Evolutionary conservation across 2,888 invertebrate species (phyloP), one percentile per base, ranked within the genome.

Genomic region (Hedychridium roseum): DNA sequence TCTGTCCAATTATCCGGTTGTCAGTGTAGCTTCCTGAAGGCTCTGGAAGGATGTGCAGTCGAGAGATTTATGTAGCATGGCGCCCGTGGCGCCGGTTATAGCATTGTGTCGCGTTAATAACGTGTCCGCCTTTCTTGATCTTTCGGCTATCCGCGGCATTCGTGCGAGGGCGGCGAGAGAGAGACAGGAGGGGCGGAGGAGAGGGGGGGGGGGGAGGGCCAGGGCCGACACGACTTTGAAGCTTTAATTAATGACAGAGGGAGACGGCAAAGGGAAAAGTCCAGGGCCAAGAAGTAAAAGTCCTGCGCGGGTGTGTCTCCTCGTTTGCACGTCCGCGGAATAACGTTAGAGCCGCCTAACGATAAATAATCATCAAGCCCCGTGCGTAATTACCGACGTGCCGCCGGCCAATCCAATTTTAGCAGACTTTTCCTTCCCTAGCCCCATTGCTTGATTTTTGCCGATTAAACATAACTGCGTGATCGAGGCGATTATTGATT

Each of bases 71-170:
- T 35, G 41, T 44, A 44, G 30, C 32, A 23, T 41, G 47, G 31
- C 30, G 40, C 43, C 20, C 45, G 42, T 38, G 16, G 34, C 26
- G 47, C 45, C 56, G 57, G 54, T 62, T 64, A 57, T 60, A 57
- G 64, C 65, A 49, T 73, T 73, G 71, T 73, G 73, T 72, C 73
- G 71, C 69, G 71, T 73, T 73, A 73, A 73, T 73, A 73, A 71
- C 68, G 65, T 68, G 16, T 45, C 27, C 44, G 56, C 43, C 56
- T 60, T 57, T 66, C 66, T 67, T 65, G 65, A 66, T 66, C 66
- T 65, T 54, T 57, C 48, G 54, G 47, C 46, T 57, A 61, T 64
- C 61, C 57, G 39, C 52, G 60, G 63, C 43, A 69, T 66, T 50
- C 63, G 31, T 21, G 34, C 35, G 43, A 37, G 40, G 42, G 37